Percentiles rank a stretch among this genome's conserved stretches.
Evolutionary conservation across 1,140 invertebrate species (phyloP).

Genomic region (Microplitis demolitor): DNA sequence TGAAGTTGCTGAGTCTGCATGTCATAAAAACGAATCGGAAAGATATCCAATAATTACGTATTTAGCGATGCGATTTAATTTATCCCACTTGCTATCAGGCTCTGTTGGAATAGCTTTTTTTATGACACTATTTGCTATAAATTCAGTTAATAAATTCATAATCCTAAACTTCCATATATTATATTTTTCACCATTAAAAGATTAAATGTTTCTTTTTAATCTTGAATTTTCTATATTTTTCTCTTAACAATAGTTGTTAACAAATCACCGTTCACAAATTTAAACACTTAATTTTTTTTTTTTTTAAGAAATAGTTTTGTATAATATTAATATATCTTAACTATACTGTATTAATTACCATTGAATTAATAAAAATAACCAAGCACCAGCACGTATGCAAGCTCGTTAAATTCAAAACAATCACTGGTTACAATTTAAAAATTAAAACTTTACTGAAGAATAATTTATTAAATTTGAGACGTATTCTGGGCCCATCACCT

Average conservation of each 20-base stretch:
- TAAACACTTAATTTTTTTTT: background rate
- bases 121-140: slow-evolving; percentile 20
- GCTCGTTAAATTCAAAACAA: too few species aligned
- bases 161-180: slow-evolving; percentile 44
- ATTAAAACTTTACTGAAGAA: too few species aligned
- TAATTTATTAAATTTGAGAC: background rate
- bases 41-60: slow-evolving; percentile 48
- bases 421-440: too few species aligned
- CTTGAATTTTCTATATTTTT: slow-evolving; percentile 32
- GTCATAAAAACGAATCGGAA: slow-evolving; percentile 46
- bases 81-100: slow-evolving; percentile 38
- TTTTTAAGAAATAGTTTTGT: background rate
- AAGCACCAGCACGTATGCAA: too few species aligned
- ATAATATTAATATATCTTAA: background rate
- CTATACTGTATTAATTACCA: background rate
- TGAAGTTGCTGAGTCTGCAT: slow-evolving; percentile 40
- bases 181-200: slow-evolving; percentile 42
- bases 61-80: slow-evolving; percentile 45
- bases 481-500: slow-evolving; percentile 14
- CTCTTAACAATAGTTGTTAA: too few species aligned
- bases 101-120: slow-evolving; percentile 15
- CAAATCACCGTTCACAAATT: background rate
- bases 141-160: slow-evolving; percentile 36
- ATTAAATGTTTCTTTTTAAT: slow-evolving; percentile 39
- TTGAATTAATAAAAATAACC: too few species aligned